Evolutionary conservation across 2,888 invertebrate genomes (phyloP), one percentile per base, ranked within the genome.

Genomic region (Campoplex capitator): DNA sequence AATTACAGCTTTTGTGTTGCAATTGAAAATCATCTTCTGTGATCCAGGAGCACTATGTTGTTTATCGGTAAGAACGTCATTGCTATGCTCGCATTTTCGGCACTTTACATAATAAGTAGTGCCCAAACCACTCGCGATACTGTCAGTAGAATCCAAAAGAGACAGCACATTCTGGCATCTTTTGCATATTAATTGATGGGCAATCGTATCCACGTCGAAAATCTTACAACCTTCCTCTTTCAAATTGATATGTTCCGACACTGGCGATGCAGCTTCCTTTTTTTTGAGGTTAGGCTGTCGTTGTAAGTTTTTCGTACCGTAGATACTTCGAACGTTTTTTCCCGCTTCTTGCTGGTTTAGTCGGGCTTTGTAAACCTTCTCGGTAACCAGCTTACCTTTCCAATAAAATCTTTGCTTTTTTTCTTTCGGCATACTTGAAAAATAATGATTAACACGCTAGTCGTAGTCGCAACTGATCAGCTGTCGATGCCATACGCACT

Each of bases 301-400:
- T 65, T 65, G 35, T 13, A 35, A 28, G 35, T 65, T 35, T 65
- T 35, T 28, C 16, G 58, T 58, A 28, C 58, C 58, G 58, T 28
- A 58, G 8, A 58, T 58, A 28, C 58, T 58, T 11, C 58, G 62
- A 62, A 62, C 62, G 28, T 62, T 62, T 62, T 11, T 62, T 16
- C 32, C 32, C 28, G 32, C 62, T 32, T 62, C 62, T 38, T 67
- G 67, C 67, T 35, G 38, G 18, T 67, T 67, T 4, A 67, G 11
- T 67, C 38, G 13, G 16, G 67, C 67, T 67, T 16, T 8, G 35
- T 67, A 67, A 35, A 67, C 65, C 18, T 67, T 67, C 35, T 67
- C 65, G 35, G 38, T 67, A 67, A 67, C 65, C 35, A 67, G 8
- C 35, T 67, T 67, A 67, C 35, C 65, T 67, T 67, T 67, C 65